A percentile compares a stretch with the other conserved stretches of the same genome.
phyloP scores from a whole-genome alignment of 2,797 vertebrate species.

The Craterocephalus amniculus region DNA sequence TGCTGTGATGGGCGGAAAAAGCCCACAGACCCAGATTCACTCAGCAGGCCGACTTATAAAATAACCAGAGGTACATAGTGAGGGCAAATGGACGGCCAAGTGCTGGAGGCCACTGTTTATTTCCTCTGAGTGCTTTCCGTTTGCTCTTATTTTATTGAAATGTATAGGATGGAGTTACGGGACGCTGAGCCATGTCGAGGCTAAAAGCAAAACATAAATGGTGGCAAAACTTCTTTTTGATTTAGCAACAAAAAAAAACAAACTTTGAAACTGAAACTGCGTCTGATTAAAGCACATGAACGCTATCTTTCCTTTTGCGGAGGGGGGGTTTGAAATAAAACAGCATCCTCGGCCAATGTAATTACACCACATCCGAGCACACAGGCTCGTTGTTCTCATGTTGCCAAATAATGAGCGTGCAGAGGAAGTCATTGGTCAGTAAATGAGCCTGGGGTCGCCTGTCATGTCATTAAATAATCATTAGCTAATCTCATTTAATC shows the following conservation, averaged over 20 bases:
- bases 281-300: not conserved
- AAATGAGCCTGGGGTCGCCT: conserved; percentile 75
- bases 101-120: conserved; percentile 52
- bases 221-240: not conserved
- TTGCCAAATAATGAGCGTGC: conserved; percentile 56
- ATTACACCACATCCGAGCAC: conserved; percentile 56
- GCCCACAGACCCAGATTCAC: conserved; percentile 44
- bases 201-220: not conserved
- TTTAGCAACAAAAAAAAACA: not conserved
- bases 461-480: conserved; percentile 78
- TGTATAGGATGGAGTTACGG: conserved; percentile 20
- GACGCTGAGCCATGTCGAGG: not conserved
- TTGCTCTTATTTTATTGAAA: conserved; percentile 50
- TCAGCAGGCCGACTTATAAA: conserved; percentile 46
- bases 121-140: conserved; percentile 70
- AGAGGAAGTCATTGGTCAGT: conserved; percentile 75
- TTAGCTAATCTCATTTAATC: conserved; percentile 81
- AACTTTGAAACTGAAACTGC: not conserved
- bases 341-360: conserved; percentile 32
- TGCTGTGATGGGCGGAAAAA: conserved; percentile 44
- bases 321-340: conserved; percentile 31
- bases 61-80: conserved; percentile 16
- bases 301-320: not conserved
- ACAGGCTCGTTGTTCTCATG: conserved; percentile 69
- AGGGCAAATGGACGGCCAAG: conserved; percentile 50